These are phyloP conservation scores for Saccopteryx leptura DNA, from an alignment of 2,113 vertebrate species.

Conservation along the genomic window DNA sequence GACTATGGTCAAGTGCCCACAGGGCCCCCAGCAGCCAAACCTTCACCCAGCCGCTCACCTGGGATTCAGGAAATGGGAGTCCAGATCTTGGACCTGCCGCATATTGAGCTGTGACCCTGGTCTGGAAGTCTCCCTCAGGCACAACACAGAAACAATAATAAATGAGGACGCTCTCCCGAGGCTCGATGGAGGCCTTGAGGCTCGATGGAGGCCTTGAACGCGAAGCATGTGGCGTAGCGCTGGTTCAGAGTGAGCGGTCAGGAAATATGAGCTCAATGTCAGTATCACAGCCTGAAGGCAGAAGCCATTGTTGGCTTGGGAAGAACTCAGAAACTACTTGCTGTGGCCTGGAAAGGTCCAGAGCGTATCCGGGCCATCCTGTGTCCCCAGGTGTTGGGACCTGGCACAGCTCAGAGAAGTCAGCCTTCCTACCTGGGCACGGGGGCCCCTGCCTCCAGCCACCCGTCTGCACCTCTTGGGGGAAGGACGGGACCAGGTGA, in stretches of 20 bases:
- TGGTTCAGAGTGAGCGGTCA: accelerated
- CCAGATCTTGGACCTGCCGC: background rate
- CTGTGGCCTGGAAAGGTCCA: background rate
- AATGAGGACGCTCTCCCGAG: background rate
- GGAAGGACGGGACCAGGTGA: background rate
- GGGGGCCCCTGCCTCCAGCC: background rate
- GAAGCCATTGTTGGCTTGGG: background rate
- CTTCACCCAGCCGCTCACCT: background rate
- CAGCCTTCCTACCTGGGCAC: background rate
- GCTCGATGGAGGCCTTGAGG: accelerated
- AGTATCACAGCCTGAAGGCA: background rate
- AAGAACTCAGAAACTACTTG: background rate
- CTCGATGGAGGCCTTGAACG: accelerated
- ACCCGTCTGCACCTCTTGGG: background rate
- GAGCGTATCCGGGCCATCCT: background rate
- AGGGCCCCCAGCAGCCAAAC: background rate
- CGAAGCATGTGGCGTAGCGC: accelerated
- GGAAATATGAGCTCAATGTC: accelerated
- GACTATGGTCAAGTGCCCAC: background rate
- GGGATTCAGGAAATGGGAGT: background rate
- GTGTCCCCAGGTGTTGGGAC: background rate
- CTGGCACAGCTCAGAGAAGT: background rate
- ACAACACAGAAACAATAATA: background rate
- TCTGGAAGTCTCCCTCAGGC: background rate
- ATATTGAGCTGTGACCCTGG: background rate